Evolutionary conservation across 2,113 vertebrate species (phyloP).

Genomic region (Tor tambroides): DNA sequence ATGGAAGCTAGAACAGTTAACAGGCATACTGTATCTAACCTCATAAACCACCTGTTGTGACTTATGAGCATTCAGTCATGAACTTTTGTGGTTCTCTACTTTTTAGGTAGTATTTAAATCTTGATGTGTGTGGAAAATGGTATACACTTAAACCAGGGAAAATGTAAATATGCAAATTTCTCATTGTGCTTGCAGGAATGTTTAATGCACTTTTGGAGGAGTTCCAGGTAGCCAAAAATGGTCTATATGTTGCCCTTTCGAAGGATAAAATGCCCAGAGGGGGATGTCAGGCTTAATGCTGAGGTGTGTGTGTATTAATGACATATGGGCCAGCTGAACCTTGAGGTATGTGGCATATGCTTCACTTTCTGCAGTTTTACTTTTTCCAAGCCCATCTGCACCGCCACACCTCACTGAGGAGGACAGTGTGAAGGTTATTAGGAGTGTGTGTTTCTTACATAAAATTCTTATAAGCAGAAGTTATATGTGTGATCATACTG

Average conservation of each 20-base stretch:
- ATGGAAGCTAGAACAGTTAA: neutral
- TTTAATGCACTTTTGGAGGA: neutral
- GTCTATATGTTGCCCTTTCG: neutral
- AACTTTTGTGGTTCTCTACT: neutral
- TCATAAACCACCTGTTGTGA: neutral
- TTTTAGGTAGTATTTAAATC: neutral
- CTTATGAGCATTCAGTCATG: neutral
- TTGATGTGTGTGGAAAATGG: neutral
- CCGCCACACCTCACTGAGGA: too few species aligned
- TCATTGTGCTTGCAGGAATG: neutral
- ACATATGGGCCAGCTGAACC: too few species aligned
- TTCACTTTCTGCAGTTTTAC: too few species aligned
- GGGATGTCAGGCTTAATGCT: too few species aligned
- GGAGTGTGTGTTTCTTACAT: too few species aligned
- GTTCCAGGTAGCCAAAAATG: neutral
- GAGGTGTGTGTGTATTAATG: too few species aligned
- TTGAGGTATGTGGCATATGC: too few species aligned
- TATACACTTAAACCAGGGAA: neutral
- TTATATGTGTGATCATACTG: too few species aligned
- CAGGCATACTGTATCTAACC: neutral
- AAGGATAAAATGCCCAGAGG: neutral
- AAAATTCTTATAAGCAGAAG: too few species aligned
- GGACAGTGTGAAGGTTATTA: too few species aligned
- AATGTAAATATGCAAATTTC: neutral
- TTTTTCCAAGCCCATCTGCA: too few species aligned